Conservation (phyloP, 1,140 invertebrate genomes). For the Cepaea nemoralis region DNA sequence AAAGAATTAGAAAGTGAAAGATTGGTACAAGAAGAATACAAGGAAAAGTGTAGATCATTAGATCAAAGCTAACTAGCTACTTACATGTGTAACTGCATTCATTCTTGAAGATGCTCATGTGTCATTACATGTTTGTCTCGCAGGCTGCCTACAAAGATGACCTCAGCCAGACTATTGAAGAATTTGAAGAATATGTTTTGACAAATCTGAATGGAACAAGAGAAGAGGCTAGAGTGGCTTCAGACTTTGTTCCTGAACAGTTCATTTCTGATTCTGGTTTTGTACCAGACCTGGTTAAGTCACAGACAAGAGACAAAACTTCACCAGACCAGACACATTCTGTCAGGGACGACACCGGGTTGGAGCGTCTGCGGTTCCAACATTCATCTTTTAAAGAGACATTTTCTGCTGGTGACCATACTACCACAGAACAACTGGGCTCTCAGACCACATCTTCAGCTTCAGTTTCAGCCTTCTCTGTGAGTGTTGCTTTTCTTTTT, state of each 20-base stretch:
- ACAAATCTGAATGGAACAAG: background rate
- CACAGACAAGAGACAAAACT: background rate
- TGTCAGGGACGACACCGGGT: background rate
- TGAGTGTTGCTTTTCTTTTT: too few relatives aligned
- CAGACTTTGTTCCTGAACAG: background rate
- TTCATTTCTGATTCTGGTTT: background rate
- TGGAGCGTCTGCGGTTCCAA: background rate
- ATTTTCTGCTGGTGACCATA: background rate
- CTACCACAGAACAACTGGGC: background rate
- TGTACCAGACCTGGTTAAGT: background rate
- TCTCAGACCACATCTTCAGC: background rate
- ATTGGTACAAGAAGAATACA: too few relatives aligned
- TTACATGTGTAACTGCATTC: too few relatives aligned
- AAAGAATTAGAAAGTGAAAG: too few relatives aligned
- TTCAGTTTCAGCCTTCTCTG: background rate
- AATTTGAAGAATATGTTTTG: conserved; percentile 1
- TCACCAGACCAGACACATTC: background rate
- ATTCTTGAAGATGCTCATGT: too few relatives aligned
- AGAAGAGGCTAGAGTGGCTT: background rate
- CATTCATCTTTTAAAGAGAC: background rate
- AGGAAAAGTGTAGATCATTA: too few relatives aligned
- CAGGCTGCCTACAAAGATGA: conserved; percentile 81
- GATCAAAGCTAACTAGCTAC: too few relatives aligned
- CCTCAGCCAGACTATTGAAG: conserved; percentile 51
- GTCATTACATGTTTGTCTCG: too few relatives aligned